Evolutionary conservation across 1,140 invertebrate genomes (phyloP), one percentile per base, ranked within the genome.

Genomic region (Hormaphis cornu): DNA sequence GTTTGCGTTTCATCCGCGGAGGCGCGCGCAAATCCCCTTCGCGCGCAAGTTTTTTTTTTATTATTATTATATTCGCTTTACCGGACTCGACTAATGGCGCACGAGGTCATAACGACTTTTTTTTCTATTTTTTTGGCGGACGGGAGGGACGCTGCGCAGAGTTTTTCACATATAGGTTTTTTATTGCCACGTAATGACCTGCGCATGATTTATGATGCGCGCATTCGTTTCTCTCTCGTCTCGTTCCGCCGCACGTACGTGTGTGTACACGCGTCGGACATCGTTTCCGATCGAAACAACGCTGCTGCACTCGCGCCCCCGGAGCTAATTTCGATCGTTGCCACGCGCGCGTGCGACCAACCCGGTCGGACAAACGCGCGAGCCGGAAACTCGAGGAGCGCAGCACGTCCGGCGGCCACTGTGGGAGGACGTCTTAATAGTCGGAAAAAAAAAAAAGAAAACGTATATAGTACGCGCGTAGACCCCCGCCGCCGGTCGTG

Each of bases 111-210:
- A 66, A 66, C 61, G 61, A 66, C 61, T 48, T 20, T 28, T 46
- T 53, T 42, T 42, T 42, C 16, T 58, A 37, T 40, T 40, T 40
- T 33, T 33, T 6, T 33, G 5, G 30, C 9, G 33, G 26, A n/a
- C n/a, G n/a, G n/a, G n/a, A n/a, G n/a, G n/a, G n/a, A n/a, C n/a
- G n/a, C n/a, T n/a, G n/a, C n/a, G n/a, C n/a, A n/a, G n/a, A n/a
- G n/a, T n/a, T n/a, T n/a, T n/a, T n/a, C n/a, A 66, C 50, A 48
- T 48, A 66, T 66, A 50, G 20, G 44, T 66, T 66, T 66, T 66
- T 66, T 66, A 66, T 66, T 66, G 61, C 42, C 35, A 66, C 61
- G 61, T 66, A 66, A 66, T 66, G 61, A 66, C 61, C 61, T 50
- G 35, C 61, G 61, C 44, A 66, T 66, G 61, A 66, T 66, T 66